phyloP scores from a whole-genome alignment of 2,888 invertebrate species.

The Oegoconia quadripuncta region DNA sequence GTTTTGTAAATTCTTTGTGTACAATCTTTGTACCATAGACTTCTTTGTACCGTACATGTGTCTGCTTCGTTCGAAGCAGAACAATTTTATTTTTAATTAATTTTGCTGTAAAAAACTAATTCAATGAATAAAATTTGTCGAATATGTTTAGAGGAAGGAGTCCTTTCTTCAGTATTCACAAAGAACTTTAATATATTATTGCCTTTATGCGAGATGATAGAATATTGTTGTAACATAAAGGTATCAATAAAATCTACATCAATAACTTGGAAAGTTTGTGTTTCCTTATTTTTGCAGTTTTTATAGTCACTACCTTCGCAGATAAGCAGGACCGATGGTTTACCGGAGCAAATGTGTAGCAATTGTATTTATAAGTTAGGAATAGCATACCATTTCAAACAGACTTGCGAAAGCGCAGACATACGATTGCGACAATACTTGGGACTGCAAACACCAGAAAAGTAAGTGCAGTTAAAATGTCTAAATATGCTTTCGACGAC shows the following conservation, averaged over 20 bases:
- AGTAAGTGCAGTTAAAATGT: no score
- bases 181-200: constrained; percentile 80
- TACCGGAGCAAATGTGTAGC: constrained; percentile 81
- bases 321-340: constrained; percentile 74
- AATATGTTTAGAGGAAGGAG: constrained; percentile 81
- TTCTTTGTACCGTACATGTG: no score
- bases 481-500: no score
- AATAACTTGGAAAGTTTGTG: neutral
- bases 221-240: constrained; percentile 78
- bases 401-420: constrained; percentile 81
- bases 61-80: no score
- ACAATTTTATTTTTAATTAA: no score
- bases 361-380: constrained; percentile 81
- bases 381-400: constrained; percentile 81
- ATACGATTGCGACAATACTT: constrained; percentile 77
- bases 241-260: constrained; percentile 35
- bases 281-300: neutral
- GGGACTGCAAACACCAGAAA: constrained; percentile 57
- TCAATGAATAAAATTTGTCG: constrained; percentile 79
- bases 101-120: no score
- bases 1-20: no score
- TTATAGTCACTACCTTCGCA: constrained; percentile 45
- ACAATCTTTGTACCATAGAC: no score
- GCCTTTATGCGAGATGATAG: constrained; percentile 80
- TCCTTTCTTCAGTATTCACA: constrained; percentile 79